A percentile compares a stretch with the other conserved stretches of the same genome.
Conservation (phyloP, 2,888 invertebrate species). For the Coenonympha arcania region DNA sequence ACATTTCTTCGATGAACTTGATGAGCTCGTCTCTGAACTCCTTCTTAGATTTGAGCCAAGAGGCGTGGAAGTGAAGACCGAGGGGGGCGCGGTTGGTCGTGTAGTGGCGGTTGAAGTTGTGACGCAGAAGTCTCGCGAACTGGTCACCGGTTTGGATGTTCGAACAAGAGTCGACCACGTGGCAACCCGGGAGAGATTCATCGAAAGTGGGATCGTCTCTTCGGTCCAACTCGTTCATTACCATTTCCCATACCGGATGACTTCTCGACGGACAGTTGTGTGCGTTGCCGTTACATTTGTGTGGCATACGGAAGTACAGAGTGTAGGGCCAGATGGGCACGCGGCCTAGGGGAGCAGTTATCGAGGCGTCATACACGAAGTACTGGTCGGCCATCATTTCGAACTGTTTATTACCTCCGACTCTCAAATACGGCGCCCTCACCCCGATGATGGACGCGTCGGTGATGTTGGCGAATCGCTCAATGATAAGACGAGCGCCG, state of each 20-base stretch:
- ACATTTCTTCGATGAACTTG: constrained; percentile 95
- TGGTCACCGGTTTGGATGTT: constrained; percentile 94
- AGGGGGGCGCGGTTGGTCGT: constrained; percentile 94
- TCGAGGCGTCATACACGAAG: constrained; percentile 95
- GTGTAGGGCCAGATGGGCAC: constrained; percentile 99
- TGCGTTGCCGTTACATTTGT: constrained; percentile 94
- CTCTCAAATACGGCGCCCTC: constrained; percentile 89
- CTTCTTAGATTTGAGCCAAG: constrained; percentile 94
- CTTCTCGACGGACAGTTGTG: constrained; percentile 93
- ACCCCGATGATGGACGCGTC: constrained; percentile 92
- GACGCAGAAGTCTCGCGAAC: constrained; percentile 89
- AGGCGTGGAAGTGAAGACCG: constrained; percentile 94
- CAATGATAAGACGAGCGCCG: constrained; percentile 87
- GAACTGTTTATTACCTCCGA: constrained; percentile 95
- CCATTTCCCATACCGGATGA: constrained; percentile 97
- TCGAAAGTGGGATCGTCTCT: constrained; percentile 95
- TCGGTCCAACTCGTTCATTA: constrained; percentile 95
- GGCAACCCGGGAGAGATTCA: constrained; percentile 93
- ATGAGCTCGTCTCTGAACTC: constrained; percentile 93
- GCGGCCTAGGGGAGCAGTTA: constrained; percentile 89
- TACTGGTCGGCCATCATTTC: constrained; percentile 98
- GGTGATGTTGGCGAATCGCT: constrained; percentile 92
- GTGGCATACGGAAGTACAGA: constrained; percentile 95
- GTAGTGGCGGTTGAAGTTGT: constrained; percentile 96
- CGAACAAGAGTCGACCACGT: constrained; percentile 95